Percentiles rank a stretch among this genome's conserved stretches.
phyloP scores from a whole-genome alignment of 2,888 invertebrate species.

The Pherbina coryleti region DNA sequence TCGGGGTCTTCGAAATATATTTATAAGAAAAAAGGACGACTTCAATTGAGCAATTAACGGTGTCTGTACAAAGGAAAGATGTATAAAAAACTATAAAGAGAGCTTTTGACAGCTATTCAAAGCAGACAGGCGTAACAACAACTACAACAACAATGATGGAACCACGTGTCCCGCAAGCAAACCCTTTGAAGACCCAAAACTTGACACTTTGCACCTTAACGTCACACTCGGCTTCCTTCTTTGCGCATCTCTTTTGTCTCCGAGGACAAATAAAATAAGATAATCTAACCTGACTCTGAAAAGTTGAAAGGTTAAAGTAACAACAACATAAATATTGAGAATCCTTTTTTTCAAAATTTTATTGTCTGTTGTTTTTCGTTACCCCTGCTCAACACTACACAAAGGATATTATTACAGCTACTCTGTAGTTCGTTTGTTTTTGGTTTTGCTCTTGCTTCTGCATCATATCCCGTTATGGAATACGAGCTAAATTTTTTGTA shows the following conservation, averaged over 20 bases:
- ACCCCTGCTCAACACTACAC: not conserved
- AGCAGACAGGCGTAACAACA: conserved; percentile 55
- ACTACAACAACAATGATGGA: conserved; percentile 49
- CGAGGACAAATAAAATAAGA: conserved; percentile 9
- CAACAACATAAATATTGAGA: conserved; percentile 40
- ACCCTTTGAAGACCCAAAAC: conserved; percentile 8
- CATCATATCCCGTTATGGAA: conserved; percentile 23
- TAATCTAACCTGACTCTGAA: conserved; percentile 12
- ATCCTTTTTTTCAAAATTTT: conserved; percentile 35
- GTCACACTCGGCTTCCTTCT: not conserved
- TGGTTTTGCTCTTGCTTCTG: conserved; percentile 7
- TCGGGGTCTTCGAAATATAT: conserved; percentile 16
- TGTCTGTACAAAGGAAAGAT: not conserved
- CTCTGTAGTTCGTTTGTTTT: not conserved
- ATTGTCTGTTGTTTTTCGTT: not conserved
- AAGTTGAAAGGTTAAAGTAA: conserved; percentile 46
- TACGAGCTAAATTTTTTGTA: conserved; percentile 23
- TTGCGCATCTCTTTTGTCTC: not conserved
- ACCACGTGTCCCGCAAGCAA: conserved; percentile 20
- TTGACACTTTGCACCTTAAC: not conserved
- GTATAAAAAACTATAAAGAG: conserved; percentile 4
- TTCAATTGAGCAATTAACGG: conserved; percentile 42
- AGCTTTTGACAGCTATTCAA: conserved; percentile 21
- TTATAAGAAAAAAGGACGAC: not conserved
- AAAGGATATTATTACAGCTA: conserved; percentile 7